Conservation (phyloP, 2,113 vertebrate species). For the Kobus ellipsiprymnus region DNA sequence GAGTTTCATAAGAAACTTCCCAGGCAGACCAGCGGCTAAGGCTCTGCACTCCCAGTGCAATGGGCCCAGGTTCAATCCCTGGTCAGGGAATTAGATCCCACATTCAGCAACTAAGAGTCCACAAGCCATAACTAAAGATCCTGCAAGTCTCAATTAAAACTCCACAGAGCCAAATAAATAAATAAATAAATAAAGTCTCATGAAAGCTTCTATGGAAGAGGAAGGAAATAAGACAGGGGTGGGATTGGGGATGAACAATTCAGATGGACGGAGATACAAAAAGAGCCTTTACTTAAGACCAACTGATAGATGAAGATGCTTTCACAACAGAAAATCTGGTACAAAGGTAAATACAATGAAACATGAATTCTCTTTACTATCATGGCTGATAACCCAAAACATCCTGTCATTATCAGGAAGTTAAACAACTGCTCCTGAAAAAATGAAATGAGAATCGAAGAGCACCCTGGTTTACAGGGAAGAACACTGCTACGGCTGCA, state of each 20-base stretch:
- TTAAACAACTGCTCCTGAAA: not conserved
- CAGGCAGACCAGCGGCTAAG: not conserved
- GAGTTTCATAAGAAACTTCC: not conserved
- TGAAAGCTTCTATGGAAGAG: constrained; percentile 48
- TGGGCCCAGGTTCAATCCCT: not conserved
- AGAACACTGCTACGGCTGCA: not conserved
- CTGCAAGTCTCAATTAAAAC: not conserved
- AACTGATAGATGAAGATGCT: constrained; percentile 19
- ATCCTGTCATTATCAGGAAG: not conserved
- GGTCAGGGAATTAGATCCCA: not conserved
- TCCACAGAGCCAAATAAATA: not conserved
- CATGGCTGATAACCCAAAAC: not conserved
- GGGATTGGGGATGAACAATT: not conserved
- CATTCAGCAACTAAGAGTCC: not conserved
- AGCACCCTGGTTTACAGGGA: not conserved
- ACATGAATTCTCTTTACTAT: not conserved
- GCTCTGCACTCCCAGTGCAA: not conserved
- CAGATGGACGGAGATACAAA: not conserved
- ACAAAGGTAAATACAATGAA: constrained; percentile 39
- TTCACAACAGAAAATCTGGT: not conserved
- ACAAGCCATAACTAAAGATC: not conserved
- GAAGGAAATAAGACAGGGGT: not conserved
- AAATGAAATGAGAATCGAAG: not conserved
- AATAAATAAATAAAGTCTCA: not conserved
- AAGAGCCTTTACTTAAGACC: constrained; percentile 5